Percentiles rank a stretch among this genome's conserved stretches.
These are phyloP conservation scores for Dasyurus viverrinus DNA, from an alignment of 2,113 vertebrate genomes.

Conservation along the genomic window DNA sequence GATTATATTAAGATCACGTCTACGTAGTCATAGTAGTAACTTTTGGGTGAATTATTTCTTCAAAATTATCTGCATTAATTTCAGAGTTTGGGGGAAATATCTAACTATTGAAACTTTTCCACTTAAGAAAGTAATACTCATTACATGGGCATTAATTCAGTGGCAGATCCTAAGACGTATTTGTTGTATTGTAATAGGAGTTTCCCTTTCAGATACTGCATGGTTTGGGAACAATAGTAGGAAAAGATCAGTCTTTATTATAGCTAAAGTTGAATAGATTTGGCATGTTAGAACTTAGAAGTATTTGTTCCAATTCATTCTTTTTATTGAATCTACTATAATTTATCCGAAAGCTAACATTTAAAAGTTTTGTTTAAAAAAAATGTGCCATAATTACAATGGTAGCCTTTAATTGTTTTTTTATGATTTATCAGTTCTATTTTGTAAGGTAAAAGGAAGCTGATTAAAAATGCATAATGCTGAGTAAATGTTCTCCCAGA, in stretches of 20 bases:
- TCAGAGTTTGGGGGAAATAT: conserved; percentile 14
- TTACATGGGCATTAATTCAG: not conserved
- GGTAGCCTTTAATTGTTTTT: not conserved
- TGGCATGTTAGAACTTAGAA: conserved; percentile 28
- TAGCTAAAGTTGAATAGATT: not conserved
- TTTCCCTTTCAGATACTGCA: not conserved
- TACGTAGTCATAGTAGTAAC: not conserved
- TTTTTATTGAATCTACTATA: not conserved
- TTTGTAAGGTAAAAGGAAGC: not conserved
- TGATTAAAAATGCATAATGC: not conserved
- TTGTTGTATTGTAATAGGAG: not conserved
- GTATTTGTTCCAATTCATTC: not conserved
- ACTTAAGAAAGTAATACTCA: not conserved
- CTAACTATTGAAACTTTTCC: not conserved
- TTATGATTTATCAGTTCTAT: not conserved
- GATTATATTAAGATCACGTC: not conserved
- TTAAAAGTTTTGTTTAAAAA: conserved; percentile 24
- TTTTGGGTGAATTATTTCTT: not conserved
- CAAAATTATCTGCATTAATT: not conserved
- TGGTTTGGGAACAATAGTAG: not conserved
- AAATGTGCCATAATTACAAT: not conserved
- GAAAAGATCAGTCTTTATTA: not conserved
- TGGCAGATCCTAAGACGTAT: not conserved
- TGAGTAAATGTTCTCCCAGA: conserved; percentile 2
- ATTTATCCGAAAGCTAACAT: not conserved